phyloP scores from a whole-genome alignment of 2,797 vertebrate genomes.

The Hoplostethus mediterraneus region DNA sequence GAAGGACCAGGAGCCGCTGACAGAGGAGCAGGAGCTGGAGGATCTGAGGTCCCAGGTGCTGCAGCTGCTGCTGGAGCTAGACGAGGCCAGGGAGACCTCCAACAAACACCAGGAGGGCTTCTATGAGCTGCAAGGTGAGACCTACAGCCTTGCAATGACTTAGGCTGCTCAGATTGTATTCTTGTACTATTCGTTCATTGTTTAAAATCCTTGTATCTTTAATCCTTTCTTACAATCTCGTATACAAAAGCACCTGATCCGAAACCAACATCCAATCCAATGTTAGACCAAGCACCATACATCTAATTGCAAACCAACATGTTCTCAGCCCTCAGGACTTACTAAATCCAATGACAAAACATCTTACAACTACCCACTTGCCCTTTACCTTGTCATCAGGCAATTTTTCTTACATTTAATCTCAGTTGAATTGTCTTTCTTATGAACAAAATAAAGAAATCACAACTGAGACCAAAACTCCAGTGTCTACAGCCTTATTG shows the following conservation, averaged over 20 bases:
- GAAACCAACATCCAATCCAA: neutral
- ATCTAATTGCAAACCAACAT: no score
- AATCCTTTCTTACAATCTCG: neutral
- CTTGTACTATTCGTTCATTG: conserved; percentile 1
- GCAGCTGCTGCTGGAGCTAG: conserved; percentile 90
- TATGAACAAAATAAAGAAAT: no score
- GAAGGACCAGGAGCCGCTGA: conserved; percentile 69
- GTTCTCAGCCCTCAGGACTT: no score
- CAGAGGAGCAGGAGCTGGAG: conserved; percentile 86
- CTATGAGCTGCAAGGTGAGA: conserved; percentile 89
- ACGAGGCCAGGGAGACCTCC: conserved; percentile 86
- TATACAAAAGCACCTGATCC: neutral
- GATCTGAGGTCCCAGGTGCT: conserved; percentile 86
- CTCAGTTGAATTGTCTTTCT: neutral
- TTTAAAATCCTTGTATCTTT: conserved; percentile 10
- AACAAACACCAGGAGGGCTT: conserved; percentile 89
- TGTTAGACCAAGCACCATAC: neutral
- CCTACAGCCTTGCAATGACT: neutral
- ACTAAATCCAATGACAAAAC: no score
- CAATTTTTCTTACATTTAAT: neutral
- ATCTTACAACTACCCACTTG: no score
- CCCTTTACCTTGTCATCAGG: no score
- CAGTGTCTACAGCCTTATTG: neutral
- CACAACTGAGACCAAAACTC: neutral
- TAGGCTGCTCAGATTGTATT: neutral